Conservation (phyloP, 2,113 vertebrate species). For the Rana temporaria region DNA sequence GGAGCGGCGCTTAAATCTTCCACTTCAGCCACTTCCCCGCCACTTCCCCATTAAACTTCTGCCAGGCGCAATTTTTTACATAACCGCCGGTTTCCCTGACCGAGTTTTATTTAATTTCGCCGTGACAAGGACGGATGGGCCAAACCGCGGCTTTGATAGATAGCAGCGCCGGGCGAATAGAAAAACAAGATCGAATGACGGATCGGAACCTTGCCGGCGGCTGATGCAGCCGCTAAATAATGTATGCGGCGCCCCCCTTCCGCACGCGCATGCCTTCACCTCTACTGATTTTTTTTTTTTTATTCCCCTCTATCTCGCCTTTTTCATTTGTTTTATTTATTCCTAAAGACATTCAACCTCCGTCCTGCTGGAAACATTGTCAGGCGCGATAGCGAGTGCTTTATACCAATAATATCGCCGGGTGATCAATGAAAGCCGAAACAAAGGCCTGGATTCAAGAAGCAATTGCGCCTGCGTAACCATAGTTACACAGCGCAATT, state of each 20-base stretch:
- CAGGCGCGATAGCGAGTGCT: too few species aligned
- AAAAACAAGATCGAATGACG: slow-evolving; percentile 41
- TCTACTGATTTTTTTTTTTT: neutral
- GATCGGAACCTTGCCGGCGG: slow-evolving; percentile 11
- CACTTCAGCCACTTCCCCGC: neutral
- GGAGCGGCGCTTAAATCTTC: neutral
- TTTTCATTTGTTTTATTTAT: neutral
- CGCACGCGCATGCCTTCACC: neutral
- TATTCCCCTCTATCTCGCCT: slow-evolving; percentile 9
- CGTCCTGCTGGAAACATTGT: neutral
- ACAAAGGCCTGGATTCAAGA: too few species aligned
- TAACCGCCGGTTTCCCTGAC: slow-evolving; percentile 1
- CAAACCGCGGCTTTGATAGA: slow-evolving; percentile 13
- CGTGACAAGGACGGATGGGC: slow-evolving; percentile 22
- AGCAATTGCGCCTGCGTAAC: too few species aligned
- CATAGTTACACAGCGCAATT: too few species aligned
- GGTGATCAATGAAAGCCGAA: too few species aligned
- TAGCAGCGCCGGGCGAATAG: slow-evolving; percentile 11
- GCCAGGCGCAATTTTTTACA: slow-evolving; percentile 13
- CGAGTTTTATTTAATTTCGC: slow-evolving; percentile 30
- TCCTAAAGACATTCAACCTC: neutral
- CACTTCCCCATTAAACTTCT: slow-evolving; percentile 8
- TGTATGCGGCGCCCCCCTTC: neutral
- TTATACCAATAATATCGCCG: too few species aligned
- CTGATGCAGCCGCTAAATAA: slow-evolving; percentile 16